Evolutionary conservation across 2,113 vertebrate species (phyloP).

Genomic region (Struthio camelus): DNA sequence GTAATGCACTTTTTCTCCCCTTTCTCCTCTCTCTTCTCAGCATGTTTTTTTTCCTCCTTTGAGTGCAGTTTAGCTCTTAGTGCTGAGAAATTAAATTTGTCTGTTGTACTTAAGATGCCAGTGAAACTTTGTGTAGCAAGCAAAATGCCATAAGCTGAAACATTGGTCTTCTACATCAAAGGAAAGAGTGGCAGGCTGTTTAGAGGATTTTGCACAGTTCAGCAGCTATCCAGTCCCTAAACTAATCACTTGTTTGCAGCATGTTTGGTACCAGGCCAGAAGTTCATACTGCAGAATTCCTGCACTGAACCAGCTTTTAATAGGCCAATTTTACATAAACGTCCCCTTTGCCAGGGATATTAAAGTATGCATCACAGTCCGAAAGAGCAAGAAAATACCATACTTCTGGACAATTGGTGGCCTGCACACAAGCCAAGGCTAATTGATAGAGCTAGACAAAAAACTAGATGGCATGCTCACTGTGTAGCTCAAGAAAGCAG

Average conservation of each 20-base stretch:
- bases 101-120: background rate
- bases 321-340: background rate
- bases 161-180: background rate
- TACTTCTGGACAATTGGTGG: background rate
- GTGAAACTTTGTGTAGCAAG: background rate
- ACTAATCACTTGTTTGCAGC: background rate
- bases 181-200: background rate
- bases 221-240: background rate
- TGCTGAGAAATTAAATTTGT: background rate
- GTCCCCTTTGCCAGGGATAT: background rate
- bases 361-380: background rate
- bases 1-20: background rate
- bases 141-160: background rate
- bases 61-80: background rate
- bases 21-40: background rate
- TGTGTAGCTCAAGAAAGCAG: background rate
- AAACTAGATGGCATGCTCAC: background rate
- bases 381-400: background rate
- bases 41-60: background rate
- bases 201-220: background rate
- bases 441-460: background rate
- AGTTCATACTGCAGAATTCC: background rate
- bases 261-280: background rate
- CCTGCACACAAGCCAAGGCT: background rate
- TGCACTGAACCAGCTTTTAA: background rate